These are phyloP conservation scores for Hirundichthys speculiger DNA, from an alignment of 2,113 vertebrate genomes.

Conservation along the genomic window DNA sequence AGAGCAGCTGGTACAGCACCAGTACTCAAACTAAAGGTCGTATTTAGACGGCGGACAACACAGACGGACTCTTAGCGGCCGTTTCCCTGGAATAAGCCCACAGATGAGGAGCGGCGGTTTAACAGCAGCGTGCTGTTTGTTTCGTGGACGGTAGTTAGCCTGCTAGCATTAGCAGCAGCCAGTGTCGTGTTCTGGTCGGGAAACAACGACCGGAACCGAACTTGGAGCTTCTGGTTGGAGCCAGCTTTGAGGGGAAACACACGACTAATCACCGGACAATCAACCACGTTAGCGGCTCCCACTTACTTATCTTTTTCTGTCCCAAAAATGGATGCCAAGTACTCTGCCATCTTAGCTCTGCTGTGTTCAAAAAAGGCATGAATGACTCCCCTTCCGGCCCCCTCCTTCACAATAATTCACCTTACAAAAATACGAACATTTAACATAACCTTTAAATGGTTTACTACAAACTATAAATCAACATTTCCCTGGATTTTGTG, in stretches of 20 bases:
- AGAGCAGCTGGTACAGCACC: too few relatives aligned
- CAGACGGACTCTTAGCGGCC: too few relatives aligned
- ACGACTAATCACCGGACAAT: rapidly evolving
- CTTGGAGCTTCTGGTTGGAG: rapidly evolving
- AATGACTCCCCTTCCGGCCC: slow-evolving; percentile 18
- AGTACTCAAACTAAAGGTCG: too few relatives aligned
- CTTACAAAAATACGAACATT: neutral
- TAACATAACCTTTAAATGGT: neutral
- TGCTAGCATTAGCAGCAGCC: slow-evolving; percentile 19
- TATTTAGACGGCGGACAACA: too few relatives aligned
- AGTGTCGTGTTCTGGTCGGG: neutral
- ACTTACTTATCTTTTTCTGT: slow-evolving; percentile 98
- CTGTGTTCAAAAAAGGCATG: slow-evolving; percentile 5
- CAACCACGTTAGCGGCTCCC: neutral
- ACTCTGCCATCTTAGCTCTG: slow-evolving; percentile 90
- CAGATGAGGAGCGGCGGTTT: too few relatives aligned
- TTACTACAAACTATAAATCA: too few relatives aligned
- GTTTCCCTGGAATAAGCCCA: too few relatives aligned
- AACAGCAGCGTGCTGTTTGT: slow-evolving; percentile 30
- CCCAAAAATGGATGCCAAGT: slow-evolving; percentile 96
- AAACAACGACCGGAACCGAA: neutral
- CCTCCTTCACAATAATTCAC: slow-evolving; percentile 49
- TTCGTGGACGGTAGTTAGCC: slow-evolving; percentile 31
- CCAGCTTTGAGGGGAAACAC: rapidly evolving
- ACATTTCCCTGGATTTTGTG: too few relatives aligned